A percentile compares a stretch with the other conserved stretches of the same genome.
phyloP scores from a whole-genome alignment of 2,888 invertebrate genomes.

The Adelognathus sp. region DNA sequence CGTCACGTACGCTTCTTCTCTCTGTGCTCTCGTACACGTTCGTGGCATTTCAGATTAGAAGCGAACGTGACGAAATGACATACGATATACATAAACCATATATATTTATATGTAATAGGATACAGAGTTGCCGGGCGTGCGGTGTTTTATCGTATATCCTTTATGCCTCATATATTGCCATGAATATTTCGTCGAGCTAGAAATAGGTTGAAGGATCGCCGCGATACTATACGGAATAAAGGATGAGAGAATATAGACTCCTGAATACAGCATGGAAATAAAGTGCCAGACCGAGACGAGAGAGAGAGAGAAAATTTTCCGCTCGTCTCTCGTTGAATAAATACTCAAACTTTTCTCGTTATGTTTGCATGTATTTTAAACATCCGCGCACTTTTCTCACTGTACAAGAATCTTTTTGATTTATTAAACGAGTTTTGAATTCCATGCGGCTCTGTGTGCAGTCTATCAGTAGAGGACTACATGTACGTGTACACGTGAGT shows the following conservation, averaged over 20 bases:
- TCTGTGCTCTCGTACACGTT: slow-evolving; percentile 32
- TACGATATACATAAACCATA: slow-evolving; percentile 27
- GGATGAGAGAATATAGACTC: background rate
- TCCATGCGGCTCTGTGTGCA: too few relatives aligned
- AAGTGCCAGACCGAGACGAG: slow-evolving; percentile 39
- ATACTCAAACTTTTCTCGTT: slow-evolving; percentile 58
- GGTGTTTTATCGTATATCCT: background rate
- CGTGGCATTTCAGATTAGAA: slow-evolving; percentile 55
- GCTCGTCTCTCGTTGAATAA: slow-evolving; percentile 47
- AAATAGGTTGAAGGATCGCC: slow-evolving; percentile 35
- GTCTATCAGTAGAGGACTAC: too few relatives aligned
- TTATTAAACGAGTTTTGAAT: slow-evolving; percentile 45
- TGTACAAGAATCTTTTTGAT: slow-evolving; percentile 51
- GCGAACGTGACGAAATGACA: slow-evolving; percentile 56
- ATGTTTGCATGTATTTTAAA: slow-evolving; percentile 55
- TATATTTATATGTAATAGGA: slow-evolving; percentile 33
- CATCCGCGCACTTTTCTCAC: background rate
- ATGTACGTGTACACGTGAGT: too few relatives aligned
- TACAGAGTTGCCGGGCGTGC: background rate
- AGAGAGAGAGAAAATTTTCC: too few relatives aligned
- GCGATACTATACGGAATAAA: slow-evolving; percentile 1
- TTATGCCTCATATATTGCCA: background rate
- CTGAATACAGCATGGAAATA: slow-evolving; percentile 29
- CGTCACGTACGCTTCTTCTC: slow-evolving; percentile 38
- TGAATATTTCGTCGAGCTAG: slow-evolving; percentile 34